Percentiles rank a stretch among this genome's conserved stretches.
phyloP scores from a whole-genome alignment of 1,140 invertebrate genomes.

The Macrosteles quadrilineatus region DNA sequence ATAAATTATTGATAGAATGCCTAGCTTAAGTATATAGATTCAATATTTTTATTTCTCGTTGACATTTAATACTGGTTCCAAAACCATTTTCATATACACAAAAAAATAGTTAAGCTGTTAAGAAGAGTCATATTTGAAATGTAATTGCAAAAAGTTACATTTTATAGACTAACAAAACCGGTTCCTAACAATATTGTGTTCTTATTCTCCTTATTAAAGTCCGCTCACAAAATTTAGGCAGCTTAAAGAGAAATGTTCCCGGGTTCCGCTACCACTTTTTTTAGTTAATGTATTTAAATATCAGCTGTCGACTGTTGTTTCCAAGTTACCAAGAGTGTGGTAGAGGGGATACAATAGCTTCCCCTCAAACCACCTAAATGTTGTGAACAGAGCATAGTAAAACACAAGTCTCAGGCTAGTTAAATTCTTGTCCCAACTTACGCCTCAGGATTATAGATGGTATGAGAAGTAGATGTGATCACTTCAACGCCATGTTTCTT shows the following conservation, averaged over 20 bases:
- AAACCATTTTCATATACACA: too few relatives aligned
- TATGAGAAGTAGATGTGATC: constrained; percentile 65
- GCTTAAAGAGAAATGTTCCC: neutral
- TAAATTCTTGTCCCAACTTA: constrained; percentile 43
- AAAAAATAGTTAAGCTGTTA: too few relatives aligned
- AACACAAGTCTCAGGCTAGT: neutral
- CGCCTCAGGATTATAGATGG: constrained; percentile 66
- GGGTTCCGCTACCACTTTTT: neutral
- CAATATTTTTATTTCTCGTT: too few relatives aligned
- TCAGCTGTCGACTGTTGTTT: neutral
- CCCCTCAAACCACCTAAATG: too few relatives aligned
- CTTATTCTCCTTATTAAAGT: neutral
- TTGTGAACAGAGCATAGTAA: neutral
- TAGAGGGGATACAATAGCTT: neutral
- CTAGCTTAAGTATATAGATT: too few relatives aligned
- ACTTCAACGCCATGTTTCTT: constrained; percentile 60
- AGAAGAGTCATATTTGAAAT: too few relatives aligned
- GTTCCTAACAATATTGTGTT: too few relatives aligned
- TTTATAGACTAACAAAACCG: too few relatives aligned
- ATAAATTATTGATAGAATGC: too few relatives aligned
- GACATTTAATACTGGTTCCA: too few relatives aligned
- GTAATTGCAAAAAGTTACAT: too few relatives aligned
- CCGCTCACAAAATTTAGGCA: too few relatives aligned
- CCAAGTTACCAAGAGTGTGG: neutral
- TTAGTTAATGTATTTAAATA: neutral